Base-by-base conservation (phyloP, 2,113 vertebrate species). In the Tor tambroides region DNA sequence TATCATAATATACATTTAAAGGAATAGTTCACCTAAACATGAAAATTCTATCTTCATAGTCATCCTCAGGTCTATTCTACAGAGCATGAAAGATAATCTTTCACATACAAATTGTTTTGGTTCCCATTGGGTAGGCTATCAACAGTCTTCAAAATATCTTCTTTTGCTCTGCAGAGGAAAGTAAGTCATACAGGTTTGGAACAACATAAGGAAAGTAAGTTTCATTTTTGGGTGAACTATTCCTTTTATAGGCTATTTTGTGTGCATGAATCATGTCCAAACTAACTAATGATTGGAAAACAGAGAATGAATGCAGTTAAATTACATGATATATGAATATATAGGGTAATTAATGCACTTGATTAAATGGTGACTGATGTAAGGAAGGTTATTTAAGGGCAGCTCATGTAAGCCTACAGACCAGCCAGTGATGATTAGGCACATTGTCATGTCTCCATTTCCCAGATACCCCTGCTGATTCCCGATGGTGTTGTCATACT, bases 401-500 rank as follows among this genome's bases (percentile, higher is more conserved):
- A 61, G 10, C 32, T 80, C 54, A 6, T 19, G 43, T 10, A 21
- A 38, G 19, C 1, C 32, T 30, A 26, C 12, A 79, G 19, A 38
- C 51, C 10, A 56, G 28, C 30, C 51, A 23, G 21, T 38, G 51
- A 54, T 54, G 46, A 79, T 56, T 30, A 56, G 10, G 10, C 75
- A 77, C 43, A 76, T 26, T 74, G 38, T 75, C 41, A 17, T 75
- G 41, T 76, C 74, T 76, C n/a, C 74, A 76, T 46, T 49, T 76
- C 41, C n/a, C 41, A 76, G 74, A 76, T 49, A 15, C 41, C 56
- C 49, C 28, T 54, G 74, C 72, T 87, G 72, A 87, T 46, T 49
- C 38, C 61, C 49, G 51, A 28, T 86, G 85, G 49, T 84, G 67
- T 67, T 10, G 76, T 79, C 77, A 49, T 76, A 76, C 6, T 75